Percentiles rank a stretch among this genome's conserved stretches.
phyloP scores from a whole-genome alignment of 2,888 invertebrate genomes.

The Nematopogon swammerdamellus region DNA sequence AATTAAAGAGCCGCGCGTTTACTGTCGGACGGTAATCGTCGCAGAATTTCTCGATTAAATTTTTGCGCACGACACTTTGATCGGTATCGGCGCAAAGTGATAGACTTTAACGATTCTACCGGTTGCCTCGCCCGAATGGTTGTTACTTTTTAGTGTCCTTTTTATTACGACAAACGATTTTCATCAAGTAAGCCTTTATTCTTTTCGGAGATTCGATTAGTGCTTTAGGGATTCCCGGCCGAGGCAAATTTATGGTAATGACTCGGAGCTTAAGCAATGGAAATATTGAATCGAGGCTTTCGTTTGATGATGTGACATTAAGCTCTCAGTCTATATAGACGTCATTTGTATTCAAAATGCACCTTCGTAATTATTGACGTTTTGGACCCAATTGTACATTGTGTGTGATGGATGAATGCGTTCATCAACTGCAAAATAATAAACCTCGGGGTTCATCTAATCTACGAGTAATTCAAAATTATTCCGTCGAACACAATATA shows the following conservation, averaged over 20 bases:
- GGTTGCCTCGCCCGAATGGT: conserved; percentile 38
- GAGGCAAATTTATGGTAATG: neutral
- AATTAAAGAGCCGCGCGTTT: conserved; percentile 27
- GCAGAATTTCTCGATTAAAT: conserved; percentile 30
- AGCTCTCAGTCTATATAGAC: no score
- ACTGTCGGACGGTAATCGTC: conserved; percentile 22
- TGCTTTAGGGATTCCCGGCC: neutral
- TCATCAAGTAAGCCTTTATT: conserved; percentile 55
- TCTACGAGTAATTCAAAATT: no score
- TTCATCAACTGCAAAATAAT: no score
- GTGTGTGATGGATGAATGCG: no score
- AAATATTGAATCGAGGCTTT: neutral
- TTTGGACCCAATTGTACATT: no score
- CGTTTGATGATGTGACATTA: neutral
- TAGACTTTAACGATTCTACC: conserved; percentile 50
- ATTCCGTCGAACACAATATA: no score
- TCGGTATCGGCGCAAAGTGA: conserved; percentile 37
- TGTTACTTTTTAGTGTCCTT: conserved; percentile 53
- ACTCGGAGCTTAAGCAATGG: neutral
- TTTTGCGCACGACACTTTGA: conserved; percentile 34
- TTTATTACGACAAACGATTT: conserved; percentile 58
- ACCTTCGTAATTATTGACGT: no score
- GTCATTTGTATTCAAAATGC: no score
- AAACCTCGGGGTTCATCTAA: no score
- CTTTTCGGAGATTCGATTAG: conserved; percentile 17